Evolutionary conservation across 2,888 invertebrate genomes (phyloP).

Genomic region (Shargacucullia verbasci): DNA sequence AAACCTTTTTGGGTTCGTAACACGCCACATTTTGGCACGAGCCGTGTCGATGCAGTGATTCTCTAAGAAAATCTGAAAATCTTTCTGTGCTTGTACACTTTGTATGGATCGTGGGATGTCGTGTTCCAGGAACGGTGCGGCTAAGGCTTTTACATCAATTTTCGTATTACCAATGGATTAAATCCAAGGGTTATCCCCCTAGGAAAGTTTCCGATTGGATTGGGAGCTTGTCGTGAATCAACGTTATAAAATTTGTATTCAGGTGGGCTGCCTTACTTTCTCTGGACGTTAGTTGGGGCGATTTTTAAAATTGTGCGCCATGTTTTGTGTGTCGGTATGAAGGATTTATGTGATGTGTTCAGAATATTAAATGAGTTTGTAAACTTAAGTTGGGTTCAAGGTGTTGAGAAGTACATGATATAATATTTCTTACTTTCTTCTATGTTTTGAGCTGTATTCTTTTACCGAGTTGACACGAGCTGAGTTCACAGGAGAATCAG

Average conservation of each 20-base stretch:
- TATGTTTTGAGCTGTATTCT: constrained; percentile 4
- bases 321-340: constrained; percentile 54
- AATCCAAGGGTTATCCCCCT: constrained; percentile 83
- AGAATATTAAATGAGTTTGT: constrained; percentile 37
- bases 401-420: too few species aligned
- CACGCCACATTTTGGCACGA: constrained; percentile 78
- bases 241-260: constrained; percentile 87
- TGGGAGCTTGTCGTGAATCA: constrained; percentile 83
- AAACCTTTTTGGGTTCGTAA: constrained; percentile 78
- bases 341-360: constrained; percentile 52
- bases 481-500: too few species aligned
- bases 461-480: too few species aligned
- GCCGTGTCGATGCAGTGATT: constrained; percentile 74
- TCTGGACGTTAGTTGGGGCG: constrained; percentile 74
- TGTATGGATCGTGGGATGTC: constrained; percentile 77
- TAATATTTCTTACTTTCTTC: too few species aligned
- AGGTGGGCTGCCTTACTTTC: constrained; percentile 77
- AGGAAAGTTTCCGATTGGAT: constrained; percentile 84
- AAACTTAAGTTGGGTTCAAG: constrained; percentile 12
- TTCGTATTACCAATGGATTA: constrained; percentile 89
- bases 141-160: constrained; percentile 86
- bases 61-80: constrained; percentile 79
- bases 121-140: constrained; percentile 72
- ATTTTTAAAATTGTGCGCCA: constrained; percentile 72
- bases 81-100: constrained; percentile 73